Evolutionary conservation across 2,797 vertebrate species (phyloP).

Genomic region (Pristis pectinata): DNA sequence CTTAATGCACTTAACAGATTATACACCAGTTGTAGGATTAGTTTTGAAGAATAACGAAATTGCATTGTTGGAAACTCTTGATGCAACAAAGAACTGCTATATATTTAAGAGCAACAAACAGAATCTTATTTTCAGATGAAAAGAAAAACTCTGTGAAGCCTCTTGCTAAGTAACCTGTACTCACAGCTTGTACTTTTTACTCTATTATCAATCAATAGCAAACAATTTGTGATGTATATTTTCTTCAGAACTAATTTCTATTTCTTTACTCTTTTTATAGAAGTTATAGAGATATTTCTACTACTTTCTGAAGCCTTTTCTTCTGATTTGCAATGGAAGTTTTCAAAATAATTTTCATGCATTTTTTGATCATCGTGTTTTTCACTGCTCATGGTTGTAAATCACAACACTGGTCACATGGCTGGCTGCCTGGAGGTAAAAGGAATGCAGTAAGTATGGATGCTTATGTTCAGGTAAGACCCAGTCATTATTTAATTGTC

Average conservation of each 20-base stretch:
- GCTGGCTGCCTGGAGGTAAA: conserved; percentile 69
- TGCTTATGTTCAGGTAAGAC: not conserved
- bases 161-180: not conserved
- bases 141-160: not conserved
- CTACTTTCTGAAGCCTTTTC: conserved; percentile 37
- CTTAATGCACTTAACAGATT: conserved; percentile 19
- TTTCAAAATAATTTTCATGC: conserved; percentile 53
- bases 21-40: not conserved
- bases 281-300: not conserved
- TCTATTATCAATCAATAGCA: not conserved
- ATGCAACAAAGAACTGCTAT: conserved; percentile 3
- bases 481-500: not conserved
- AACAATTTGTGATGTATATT: not conserved
- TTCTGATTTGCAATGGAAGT: conserved; percentile 56
- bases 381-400: conserved; percentile 58
- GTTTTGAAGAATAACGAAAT: not conserved
- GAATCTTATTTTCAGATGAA: not conserved
- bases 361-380: conserved; percentile 57
- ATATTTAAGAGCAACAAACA: not conserved
- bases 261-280: not conserved
- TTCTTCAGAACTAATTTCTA: not conserved
- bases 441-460: conserved; percentile 46
- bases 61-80: not conserved
- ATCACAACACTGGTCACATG: conserved; percentile 69
- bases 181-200: not conserved